Evolutionary conservation across 2,888 invertebrate species (phyloP).

Genomic region (Raillietiella orientalis): DNA sequence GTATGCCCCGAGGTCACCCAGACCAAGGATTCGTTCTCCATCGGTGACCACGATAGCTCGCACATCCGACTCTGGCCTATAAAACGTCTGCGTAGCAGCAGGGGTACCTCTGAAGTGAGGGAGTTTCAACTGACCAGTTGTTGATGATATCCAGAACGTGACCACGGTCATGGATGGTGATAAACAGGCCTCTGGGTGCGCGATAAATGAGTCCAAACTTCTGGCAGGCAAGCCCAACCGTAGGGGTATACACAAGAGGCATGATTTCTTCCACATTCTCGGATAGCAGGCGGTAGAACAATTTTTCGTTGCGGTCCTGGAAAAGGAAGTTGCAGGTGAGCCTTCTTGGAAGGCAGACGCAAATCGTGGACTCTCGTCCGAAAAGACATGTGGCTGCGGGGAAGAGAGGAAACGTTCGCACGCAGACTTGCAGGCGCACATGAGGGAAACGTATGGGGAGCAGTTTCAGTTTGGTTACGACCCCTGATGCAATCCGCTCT

Average conservation of each 20-base stretch:
- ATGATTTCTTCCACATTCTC: constrained; percentile 68
- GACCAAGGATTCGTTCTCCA: constrained; percentile 84
- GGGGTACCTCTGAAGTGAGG: constrained; percentile 2
- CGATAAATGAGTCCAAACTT: constrained; percentile 74
- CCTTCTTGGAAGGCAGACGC: constrained; percentile 1
- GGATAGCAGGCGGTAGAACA: constrained; percentile 66
- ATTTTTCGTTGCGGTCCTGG: constrained; percentile 75
- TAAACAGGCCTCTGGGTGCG: constrained; percentile 72
- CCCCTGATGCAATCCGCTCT: too few species aligned
- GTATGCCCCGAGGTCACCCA: constrained; percentile 85
- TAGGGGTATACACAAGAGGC: constrained; percentile 97
- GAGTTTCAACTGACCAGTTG: constrained; percentile 36
- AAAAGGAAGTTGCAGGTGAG: constrained; percentile 7
- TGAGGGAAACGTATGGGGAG: too few species aligned
- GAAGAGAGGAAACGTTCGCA: too few species aligned
- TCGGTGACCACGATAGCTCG: constrained; percentile 83
- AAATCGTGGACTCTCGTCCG: too few species aligned
- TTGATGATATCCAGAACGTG: constrained; percentile 72
- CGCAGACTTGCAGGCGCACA: too few species aligned
- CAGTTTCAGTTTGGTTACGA: too few species aligned
- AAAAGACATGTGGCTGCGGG: too few species aligned
- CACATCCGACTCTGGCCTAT: constrained; percentile 52
- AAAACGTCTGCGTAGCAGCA: neutral
- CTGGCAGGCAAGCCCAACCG: constrained; percentile 89
- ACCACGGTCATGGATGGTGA: constrained; percentile 81